Base-by-base conservation (phyloP, 1,140 invertebrate species). In the Dolichoris vasculosae region DNA sequence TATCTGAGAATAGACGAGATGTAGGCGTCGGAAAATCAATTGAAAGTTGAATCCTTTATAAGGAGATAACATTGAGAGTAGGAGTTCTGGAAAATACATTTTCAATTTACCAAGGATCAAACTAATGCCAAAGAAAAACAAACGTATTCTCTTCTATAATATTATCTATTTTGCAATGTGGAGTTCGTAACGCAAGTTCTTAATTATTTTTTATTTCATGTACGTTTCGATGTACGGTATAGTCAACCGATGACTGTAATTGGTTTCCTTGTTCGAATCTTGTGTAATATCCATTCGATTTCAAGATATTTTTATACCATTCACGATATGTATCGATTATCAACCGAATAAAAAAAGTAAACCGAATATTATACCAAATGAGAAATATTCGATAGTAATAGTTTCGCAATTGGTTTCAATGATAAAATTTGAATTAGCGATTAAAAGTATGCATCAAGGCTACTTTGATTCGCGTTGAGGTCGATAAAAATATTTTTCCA, bases 81-180 rank as follows among this genome's bases (percentile, higher is more conserved):
- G 69, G 2, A 59, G 8, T 48, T 15, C 15, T 32, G 81, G 32
- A 59, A 83, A 75, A 83, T 82, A 43, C 40, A 71, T 82, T 69
- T 82, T 82, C 43, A 71, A 82, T 71, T 64, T 38, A 35, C 3
- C 3, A 26, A 4, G 13, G 9, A 59, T 26, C 23, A 17, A 59
- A 59, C 3, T 7, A 4, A 26, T 7, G 26, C 9, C 23, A 17
- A 59, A 59, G 2, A 1, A 59, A 59, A 59, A 59, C 23, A 59
- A 26, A 26, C 3, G 4, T 4, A 26, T 23, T 59, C 13, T 26
- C 20, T 9, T 59, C 23, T 59, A 26, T 13, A 59, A 26, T 26
- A 59, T 59, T 59, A 26, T 59, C 23, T 26, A 2, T 59, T 6
- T 26, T 59, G 13, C 23, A 59, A 26, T 59, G 13, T 59, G 23